Base-by-base conservation (phyloP, 92 coral and sea anemone species). In the Umimayanthus chanpuru region DNA sequence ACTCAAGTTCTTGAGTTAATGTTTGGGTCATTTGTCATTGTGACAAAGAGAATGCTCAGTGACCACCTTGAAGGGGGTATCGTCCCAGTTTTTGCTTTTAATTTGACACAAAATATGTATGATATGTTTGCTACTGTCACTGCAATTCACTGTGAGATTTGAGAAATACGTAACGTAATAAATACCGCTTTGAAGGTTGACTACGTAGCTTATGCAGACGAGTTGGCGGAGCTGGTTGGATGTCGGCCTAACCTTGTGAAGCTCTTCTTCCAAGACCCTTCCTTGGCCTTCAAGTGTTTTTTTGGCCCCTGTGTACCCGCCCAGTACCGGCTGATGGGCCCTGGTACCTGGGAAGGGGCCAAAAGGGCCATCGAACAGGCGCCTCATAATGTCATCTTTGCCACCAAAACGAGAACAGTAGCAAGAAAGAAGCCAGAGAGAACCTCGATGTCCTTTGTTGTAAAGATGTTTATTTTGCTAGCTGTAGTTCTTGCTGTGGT, bases 261-360 rank as follows among this genome's bases (percentile, higher is more conserved):
- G 77, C 89, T 96, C 47, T 90, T 94, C 70, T 81, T 85, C 77
- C 85, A 87, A 67, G 96, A 94, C 36, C 98, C 96, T 25, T 74
- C 70, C 64, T 85, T 96, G 56, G 98, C 98, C 70, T 61, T 92
- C 77, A 90, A 87, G 86, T 92, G 93, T 86, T 77, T 87, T 76
- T 93, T 93, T 89, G 95, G 95, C 9, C 92, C 99, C 30, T 89
- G 91, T 73, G 55, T 96, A 8, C 96, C 99, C 38, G 95, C 99
- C 2, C 99, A 96, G 80, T 96, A 91, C 86, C 94, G 99, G 61
- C 88, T 96, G 72, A 79, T 92, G 76, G 98, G 99, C 32, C 97
- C 96, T 26, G 94, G 96, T 49, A 40, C 94, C 73, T 96, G 96
- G 96, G 28, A 88, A 77, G 98, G 93, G 65, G 99, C 99, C 18